Evolutionary conservation across 1,140 invertebrate species (phyloP), one percentile per base, ranked within the genome.

Genomic region (Oscheius sp.): DNA sequence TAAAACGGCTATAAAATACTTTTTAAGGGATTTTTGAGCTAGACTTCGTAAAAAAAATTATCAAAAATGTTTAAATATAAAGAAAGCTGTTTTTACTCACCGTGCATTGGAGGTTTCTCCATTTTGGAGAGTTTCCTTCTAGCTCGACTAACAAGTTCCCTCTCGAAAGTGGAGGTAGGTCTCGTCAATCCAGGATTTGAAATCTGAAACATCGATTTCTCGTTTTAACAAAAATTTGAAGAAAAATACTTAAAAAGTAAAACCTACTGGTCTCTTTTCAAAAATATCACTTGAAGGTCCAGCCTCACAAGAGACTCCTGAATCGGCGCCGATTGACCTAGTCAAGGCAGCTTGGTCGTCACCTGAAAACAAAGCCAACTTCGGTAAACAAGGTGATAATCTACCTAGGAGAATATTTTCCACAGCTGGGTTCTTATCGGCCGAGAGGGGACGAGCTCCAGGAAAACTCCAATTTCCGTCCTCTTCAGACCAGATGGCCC

Each of bases 401-500:
- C 23, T 23, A 55, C 65, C 13, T 20, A 31, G n/a, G 32, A 23
- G n/a, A 35, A 38, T 26, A 29, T 55, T 34, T 52, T 78, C 46
- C 36, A 23, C 15, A 23, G 35, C 20, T 34, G 34, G 2, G 23
- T 68, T 10, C 71, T 68, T 45, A 35, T n/a, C 18, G n/a, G 34
- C 23, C 45, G 58, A 29, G 34, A 58, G 52, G 32, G 64, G 18
- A 64, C 58, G 31, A 55, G 31, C 15, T 23, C 15, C n/a, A 36
- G 45, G 66, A 80, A 62, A 0, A 59, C 36, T 88, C 93, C 93
- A 97, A 49, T 89, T 88, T 81, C 96, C 93, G 73, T 91, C 85
- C 65, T 88, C 87, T 79, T 97, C 94, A 85, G 96, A 92, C 85
- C 91, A 95, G 29, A 89, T 87, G 32, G 87, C 79, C 89, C 90